Conservation (phyloP, 2,797 vertebrate species). For the Coccyzus lansbergi region DNA sequence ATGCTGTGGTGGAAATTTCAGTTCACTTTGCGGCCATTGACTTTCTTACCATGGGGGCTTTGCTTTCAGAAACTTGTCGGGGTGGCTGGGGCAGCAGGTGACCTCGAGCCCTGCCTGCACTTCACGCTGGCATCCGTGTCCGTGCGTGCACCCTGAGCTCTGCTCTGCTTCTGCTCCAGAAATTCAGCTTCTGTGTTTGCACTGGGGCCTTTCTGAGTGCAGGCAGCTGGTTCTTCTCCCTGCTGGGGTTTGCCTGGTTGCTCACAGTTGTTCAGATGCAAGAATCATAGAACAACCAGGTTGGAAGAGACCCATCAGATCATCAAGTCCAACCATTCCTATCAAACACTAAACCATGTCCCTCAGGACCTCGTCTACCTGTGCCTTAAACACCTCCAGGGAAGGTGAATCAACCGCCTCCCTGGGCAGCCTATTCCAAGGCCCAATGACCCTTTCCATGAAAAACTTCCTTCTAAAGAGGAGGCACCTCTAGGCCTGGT, state of each 20-base stretch:
- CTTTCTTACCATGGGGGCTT: neutral
- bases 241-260: rapidly evolving
- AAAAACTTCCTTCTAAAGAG: too few species aligned
- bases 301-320: too few species aligned
- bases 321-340: too few species aligned
- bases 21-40: rapidly evolving
- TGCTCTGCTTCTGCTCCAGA: neutral
- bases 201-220: rapidly evolving
- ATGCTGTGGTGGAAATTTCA: rapidly evolving
- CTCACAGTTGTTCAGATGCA: neutral
- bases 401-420: too few species aligned
- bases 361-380: too few species aligned
- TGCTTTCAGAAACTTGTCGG: neutral
- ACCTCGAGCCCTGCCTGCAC: neutral
- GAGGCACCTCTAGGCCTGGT: neutral
- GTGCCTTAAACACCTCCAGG: too few species aligned
- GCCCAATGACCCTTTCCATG: too few species aligned
- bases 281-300: too few species aligned
- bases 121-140: rapidly evolving
- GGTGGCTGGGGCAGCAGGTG: too few species aligned
- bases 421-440: too few species aligned
- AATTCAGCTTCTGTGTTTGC: rapidly evolving
- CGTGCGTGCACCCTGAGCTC: neutral
- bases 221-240: rapidly evolving
- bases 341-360: too few species aligned